Percentiles rank a stretch among this genome's conserved stretches.
These are phyloP conservation scores for Gallirallus australis DNA, from an alignment of 2,797 vertebrate species.

Conservation along the genomic window DNA sequence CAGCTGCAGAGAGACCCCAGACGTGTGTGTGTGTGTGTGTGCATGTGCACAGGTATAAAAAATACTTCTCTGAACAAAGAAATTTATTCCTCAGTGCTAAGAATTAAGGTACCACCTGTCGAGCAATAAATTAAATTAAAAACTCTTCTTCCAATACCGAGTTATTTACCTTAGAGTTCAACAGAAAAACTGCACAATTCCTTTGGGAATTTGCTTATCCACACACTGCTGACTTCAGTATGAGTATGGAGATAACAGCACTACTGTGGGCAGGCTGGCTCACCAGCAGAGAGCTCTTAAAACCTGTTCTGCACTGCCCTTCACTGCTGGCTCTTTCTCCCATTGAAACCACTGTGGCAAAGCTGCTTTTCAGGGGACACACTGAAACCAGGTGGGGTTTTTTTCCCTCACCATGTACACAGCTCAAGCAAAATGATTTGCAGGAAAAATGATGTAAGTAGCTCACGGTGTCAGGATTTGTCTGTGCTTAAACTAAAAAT, in stretches of 20 bases:
- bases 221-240: background rate
- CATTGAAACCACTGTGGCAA: background rate
- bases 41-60: background rate
- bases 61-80: background rate
- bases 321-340: background rate
- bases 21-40: rapidly evolving
- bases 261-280: background rate
- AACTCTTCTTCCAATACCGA: background rate
- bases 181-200: background rate
- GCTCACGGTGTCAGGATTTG: background rate
- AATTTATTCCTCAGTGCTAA: background rate
- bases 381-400: background rate
- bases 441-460: background rate
- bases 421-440: background rate
- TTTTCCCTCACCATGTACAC: background rate
- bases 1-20: background rate
- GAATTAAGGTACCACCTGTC: background rate
- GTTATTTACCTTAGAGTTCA: background rate
- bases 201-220: background rate
- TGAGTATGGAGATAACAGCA: background rate
- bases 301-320: background rate
- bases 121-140: background rate
- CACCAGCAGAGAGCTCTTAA: background rate
- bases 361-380: background rate
- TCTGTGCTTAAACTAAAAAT: background rate